These are phyloP conservation scores for Drosophila bipectinata DNA, from an alignment of 1,140 invertebrate genomes.

Conservation along the genomic window DNA sequence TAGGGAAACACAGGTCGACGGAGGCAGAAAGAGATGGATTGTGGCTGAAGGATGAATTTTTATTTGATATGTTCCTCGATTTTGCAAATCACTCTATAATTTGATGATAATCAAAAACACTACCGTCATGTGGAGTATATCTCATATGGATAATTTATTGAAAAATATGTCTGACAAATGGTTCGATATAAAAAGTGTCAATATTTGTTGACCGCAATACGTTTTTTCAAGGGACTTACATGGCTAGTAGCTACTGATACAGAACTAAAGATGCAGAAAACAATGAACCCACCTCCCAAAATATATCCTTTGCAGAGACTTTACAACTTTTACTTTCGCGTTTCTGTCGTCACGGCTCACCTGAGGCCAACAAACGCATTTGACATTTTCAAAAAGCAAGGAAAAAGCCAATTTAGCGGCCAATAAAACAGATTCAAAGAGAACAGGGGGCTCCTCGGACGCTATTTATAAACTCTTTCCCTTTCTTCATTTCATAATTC, in stretches of 20 bases:
- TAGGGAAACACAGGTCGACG: background rate
- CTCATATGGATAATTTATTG: background rate
- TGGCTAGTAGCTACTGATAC: background rate
- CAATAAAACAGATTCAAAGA: slow-evolving; percentile 17
- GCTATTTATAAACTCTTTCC: slow-evolving; percentile 58
- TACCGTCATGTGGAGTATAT: background rate
- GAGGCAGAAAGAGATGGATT: background rate
- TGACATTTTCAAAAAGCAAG: slow-evolving; percentile 42
- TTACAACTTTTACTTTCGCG: slow-evolving; percentile 8
- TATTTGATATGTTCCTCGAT: background rate
- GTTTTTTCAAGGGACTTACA: background rate
- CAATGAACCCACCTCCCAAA: background rate
- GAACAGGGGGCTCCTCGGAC: slow-evolving; percentile 12
- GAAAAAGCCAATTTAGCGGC: slow-evolving; percentile 9
- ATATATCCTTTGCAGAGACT: background rate
- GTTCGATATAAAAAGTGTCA: too few relatives aligned
- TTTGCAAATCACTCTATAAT: slow-evolving; percentile 12
- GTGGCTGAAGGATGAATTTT: background rate
- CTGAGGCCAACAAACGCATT: slow-evolving; percentile 48
- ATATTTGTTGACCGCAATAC: too few relatives aligned
- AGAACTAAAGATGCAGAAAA: background rate
- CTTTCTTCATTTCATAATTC: slow-evolving; percentile 43
- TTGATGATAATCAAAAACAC: slow-evolving; percentile 5
- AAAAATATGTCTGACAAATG: background rate
- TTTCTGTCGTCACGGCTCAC: slow-evolving; percentile 14